phyloP scores from a whole-genome alignment of 1,140 invertebrate species.

The Myzus persicae region DNA sequence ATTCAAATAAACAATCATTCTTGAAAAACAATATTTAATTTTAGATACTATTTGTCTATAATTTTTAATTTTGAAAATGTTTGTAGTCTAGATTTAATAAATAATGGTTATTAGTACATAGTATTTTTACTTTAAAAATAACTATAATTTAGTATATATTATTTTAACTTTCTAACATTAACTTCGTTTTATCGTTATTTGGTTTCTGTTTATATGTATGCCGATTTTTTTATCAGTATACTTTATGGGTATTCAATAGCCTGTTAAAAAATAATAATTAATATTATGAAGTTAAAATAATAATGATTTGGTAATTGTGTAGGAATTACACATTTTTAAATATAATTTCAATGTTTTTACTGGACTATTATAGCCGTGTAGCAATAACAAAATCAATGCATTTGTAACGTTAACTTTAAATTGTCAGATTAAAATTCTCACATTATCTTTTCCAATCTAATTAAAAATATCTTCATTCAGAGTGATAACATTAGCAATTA shows the following conservation, averaged over 20 bases:
- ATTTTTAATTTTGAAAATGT: neutral
- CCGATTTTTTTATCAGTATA: conserved; percentile 59
- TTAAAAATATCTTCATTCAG: neutral
- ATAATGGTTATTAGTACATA: neutral
- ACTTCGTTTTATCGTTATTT: conserved; percentile 38
- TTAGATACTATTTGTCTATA: too few relatives aligned
- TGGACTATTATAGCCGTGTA: too few relatives aligned
- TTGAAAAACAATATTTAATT: too few relatives aligned
- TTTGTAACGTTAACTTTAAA: too few relatives aligned
- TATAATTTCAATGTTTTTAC: too few relatives aligned
- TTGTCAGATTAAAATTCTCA: neutral
- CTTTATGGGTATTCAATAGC: conserved; percentile 60
- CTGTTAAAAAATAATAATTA: conserved; percentile 41
- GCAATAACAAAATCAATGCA: too few relatives aligned
- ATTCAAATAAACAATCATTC: too few relatives aligned
- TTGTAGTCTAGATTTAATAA: neutral
- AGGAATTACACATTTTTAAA: too few relatives aligned
- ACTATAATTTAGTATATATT: neutral
- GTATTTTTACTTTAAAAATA: neutral
- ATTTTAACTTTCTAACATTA: conserved; percentile 7
- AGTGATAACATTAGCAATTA: neutral
- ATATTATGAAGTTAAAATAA: neutral
- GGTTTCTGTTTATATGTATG: conserved; percentile 42
- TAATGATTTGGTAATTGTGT: too few relatives aligned
- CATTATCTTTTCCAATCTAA: too few relatives aligned